A percentile compares a stretch with the other conserved stretches of the same genome.
These are phyloP conservation scores for Phenacoccus solenopsis DNA, from an alignment of 1,140 invertebrate species.

Conservation along the genomic window DNA sequence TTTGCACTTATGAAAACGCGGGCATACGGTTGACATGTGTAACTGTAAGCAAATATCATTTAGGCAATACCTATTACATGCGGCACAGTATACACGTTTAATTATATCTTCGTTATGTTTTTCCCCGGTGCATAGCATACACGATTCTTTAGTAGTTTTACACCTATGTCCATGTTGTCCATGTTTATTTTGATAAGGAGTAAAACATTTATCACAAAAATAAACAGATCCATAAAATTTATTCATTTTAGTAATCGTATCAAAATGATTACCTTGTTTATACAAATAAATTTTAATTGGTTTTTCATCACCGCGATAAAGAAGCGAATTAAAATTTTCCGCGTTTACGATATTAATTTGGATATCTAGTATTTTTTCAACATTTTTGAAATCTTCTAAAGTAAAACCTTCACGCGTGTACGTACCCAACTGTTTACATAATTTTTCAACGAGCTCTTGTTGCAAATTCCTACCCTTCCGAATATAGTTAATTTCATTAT, in stretches of 20 bases:
- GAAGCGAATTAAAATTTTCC: conserved; percentile 1
- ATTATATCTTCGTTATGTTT: background rate
- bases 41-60: background rate
- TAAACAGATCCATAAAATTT: background rate
- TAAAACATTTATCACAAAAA: conserved; percentile 11
- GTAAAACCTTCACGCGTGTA: conserved; percentile 7
- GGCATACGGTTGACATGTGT: background rate
- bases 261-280: conserved; percentile 19
- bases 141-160: background rate
- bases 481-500: background rate
- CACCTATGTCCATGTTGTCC: background rate
- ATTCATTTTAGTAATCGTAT: background rate
- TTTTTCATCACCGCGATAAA: conserved; percentile 11
- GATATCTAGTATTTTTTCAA: conserved; percentile 10
- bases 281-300: conserved; percentile 15
- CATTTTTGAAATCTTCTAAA: conserved; percentile 6
- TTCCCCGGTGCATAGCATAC: background rate
- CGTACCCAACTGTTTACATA: background rate
- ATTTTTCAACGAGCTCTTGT: conserved; percentile 7
- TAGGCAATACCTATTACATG: conserved; percentile 10
- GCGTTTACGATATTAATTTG: conserved; percentile 11
- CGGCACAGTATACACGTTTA: background rate
- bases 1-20: background rate
- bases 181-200: conserved; percentile 12
- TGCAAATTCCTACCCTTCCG: background rate